Evolutionary conservation across 2,888 invertebrate species (phyloP).

Genomic region (Mactromeris polynyma): DNA sequence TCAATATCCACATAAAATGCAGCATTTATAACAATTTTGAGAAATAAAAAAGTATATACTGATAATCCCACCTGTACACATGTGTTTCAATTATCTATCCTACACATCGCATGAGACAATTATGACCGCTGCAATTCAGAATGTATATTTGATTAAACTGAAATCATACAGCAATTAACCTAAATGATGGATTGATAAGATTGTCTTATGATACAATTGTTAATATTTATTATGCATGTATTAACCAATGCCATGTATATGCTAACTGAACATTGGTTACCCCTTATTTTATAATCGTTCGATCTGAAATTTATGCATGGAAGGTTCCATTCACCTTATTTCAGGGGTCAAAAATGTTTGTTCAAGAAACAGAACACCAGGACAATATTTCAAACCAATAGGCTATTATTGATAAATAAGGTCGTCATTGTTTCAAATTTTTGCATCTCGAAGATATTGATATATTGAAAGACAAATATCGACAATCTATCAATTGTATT

Average conservation of each 20-base stretch:
- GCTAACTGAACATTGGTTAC: neutral
- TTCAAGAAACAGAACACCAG: neutral
- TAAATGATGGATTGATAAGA: neutral
- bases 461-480: no score
- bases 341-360: neutral
- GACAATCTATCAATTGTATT: no score
- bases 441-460: no score
- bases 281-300: neutral
- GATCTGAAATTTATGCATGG: neutral
- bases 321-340: neutral
- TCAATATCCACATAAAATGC: no score
- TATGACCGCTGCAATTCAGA: neutral
- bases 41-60: neutral
- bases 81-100: neutral
- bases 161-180: neutral
- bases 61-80: neutral
- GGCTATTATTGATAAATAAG: no score
- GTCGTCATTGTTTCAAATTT: no score
- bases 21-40: no score
- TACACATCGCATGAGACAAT: neutral
- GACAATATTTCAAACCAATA: no score
- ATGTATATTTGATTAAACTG: neutral
- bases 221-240: neutral
- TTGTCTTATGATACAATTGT: neutral
- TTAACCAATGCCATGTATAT: no score